phyloP scores from a whole-genome alignment of 2,113 vertebrate genomes.

The Cyanoliseus patagonus region DNA sequence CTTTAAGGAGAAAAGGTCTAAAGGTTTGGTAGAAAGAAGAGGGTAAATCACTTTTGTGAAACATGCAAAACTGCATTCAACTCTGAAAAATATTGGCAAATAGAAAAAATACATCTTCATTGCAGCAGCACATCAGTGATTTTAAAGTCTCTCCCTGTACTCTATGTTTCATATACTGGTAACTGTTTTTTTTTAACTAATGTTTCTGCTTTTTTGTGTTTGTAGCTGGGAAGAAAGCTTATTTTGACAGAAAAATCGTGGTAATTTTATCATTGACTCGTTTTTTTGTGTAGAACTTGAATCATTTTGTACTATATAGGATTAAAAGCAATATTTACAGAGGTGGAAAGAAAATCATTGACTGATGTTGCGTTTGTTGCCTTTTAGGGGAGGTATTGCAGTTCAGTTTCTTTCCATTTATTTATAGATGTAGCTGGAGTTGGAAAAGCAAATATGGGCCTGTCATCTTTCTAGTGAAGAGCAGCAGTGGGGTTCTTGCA shows the following conservation, averaged over 20 bases:
- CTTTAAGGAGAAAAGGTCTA: background rate
- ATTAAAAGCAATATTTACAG: constrained; percentile 7
- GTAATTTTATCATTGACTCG: constrained; percentile 16
- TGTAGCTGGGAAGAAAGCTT: background rate
- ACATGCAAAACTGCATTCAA: background rate
- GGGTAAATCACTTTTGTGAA: background rate
- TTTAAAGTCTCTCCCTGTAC: background rate
- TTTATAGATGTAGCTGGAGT: background rate
- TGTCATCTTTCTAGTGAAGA: background rate
- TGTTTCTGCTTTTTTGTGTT: background rate
- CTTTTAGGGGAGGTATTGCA: background rate
- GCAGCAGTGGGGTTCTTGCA: background rate
- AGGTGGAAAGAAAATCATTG: background rate
- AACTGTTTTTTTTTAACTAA: background rate
- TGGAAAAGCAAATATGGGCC: background rate
- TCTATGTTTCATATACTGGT: background rate
- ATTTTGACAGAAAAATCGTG: constrained; percentile 7
- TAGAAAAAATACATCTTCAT: background rate
- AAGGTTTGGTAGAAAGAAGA: background rate
- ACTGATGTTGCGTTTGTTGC: background rate
- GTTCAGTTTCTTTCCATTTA: background rate
- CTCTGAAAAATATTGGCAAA: constrained; percentile 1
- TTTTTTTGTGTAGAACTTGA: background rate
- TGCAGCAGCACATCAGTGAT: background rate
- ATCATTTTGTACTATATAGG: background rate